Evolutionary conservation across 2,797 vertebrate genomes (phyloP), one percentile per base, ranked within the genome.

Genomic region (Acanthiza pusilla): DNA sequence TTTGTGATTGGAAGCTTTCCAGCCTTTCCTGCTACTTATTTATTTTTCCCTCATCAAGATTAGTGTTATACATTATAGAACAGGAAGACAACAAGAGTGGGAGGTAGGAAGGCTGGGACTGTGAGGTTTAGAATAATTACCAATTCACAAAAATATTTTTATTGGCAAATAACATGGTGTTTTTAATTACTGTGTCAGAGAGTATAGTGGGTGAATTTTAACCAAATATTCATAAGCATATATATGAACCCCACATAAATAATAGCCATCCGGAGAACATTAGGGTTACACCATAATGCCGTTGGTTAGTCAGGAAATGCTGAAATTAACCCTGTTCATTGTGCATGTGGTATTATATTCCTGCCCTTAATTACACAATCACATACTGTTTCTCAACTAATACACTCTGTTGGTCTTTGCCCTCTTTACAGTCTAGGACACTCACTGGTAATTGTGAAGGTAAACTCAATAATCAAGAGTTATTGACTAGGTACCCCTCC

Each of bases 141-240:
- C 65, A 71, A 91, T 81, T 80, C 70, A 79, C 21, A 55, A 85
- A 91, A 95, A 45, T 66, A 71, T 89, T 96, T 96, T 91, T 94
- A 91, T 93, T 92, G 91, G 93, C 88, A 92, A 88, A 83, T 94
- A 76, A 89, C 55, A 77, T 4, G 12, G 63, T 94, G 87, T 32
- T 96, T 96, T 94, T 90, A 93, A 95, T 97, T 94, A 94, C 48
- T 50, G 42, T 82, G 68, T 91, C 79, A 74, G 42, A 73, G 68
- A 87, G 63, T 60, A 85, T 16, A 63, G 72, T 89, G 51, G 53
- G 27, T 81, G 72, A 91, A 67, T 94, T 96, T 95, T 84, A 88
- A 83, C 74, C 78, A 92, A 95, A 80, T 85, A 88, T 86, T 82
- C 88, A 79, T 79, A 87, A 81, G 29, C 58, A 45, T 58, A 16